Evolutionary conservation across 2,797 vertebrate species (phyloP).

Genomic region (Fundulus diaphanus): DNA sequence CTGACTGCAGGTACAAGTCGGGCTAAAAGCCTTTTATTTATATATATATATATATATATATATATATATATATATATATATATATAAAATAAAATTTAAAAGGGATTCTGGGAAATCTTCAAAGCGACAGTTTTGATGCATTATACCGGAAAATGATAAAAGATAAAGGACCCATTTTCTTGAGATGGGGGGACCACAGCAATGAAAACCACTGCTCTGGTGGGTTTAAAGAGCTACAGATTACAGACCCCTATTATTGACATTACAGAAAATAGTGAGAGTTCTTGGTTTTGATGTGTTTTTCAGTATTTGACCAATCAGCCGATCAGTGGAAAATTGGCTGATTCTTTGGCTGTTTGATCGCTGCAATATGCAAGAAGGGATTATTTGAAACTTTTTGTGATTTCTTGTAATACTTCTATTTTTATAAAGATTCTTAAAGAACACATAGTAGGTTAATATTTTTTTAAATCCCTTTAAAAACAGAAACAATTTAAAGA

Average conservation of each 20-base stretch:
- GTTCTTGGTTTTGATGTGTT: not conserved
- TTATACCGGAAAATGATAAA: no score
- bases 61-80: no score
- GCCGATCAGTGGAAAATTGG: not conserved
- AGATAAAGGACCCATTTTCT: no score
- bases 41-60: no score
- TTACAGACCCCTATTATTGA: not conserved
- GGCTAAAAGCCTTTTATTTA: no score
- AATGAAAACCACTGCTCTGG: no score
- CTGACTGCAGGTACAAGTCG: no score
- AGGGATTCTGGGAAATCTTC: no score
- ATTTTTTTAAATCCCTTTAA: not conserved
- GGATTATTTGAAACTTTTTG: not conserved
- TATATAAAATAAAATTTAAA: no score
- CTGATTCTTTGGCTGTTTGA: not conserved
- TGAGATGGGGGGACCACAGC: no score
- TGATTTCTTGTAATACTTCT: not conserved
- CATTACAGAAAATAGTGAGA: not conserved
- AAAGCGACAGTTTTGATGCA: no score
- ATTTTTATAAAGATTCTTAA: not conserved
- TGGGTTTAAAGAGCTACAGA: not conserved
- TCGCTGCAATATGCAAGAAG: not conserved
- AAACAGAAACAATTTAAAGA: not conserved
- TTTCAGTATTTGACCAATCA: not conserved
- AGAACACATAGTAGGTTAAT: not conserved